Base-by-base conservation (phyloP, 2,888 invertebrate genomes). In the Tetranychus piercei region DNA sequence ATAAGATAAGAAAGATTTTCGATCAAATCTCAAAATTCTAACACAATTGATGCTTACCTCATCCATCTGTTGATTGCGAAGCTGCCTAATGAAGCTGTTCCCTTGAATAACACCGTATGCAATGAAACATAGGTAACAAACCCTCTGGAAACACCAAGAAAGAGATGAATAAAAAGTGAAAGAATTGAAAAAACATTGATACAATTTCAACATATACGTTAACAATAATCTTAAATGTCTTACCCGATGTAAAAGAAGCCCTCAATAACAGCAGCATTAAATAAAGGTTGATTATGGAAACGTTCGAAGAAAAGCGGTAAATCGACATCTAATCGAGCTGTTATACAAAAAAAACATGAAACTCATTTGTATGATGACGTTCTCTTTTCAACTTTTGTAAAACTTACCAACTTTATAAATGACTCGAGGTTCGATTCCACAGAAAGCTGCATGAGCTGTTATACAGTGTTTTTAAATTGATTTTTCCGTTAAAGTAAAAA, bases 241-340 rank as follows among this genome's bases (percentile, higher is more conserved):
- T 15, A 72, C 72, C 72, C 72, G 45, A 72, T 72, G 44, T 45
- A 72, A 20, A 72, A 72, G 45, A 72, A 72, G 20, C 44, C 72
- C 44, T 72, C 72, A 45, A 72, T 72, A 15, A 44, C 72, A 1
- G 45, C 45, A 20, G 45, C 72, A 72, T 72, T 72, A 43, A 72
- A 72, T 15, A 72, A 43, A 15, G 72, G 72, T n/a, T 72, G 72
- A 9, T 20, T 45, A 18, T 45, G 34, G 43, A 72, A 43, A 1
- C 22, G 45, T 20, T 72, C n/a, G 11, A 72, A 72, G 7, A 44
- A 44, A 6, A 23, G 20, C 8, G 44, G 43, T 23, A 72, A 43
- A 18, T 72, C 72, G 18, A 20, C 72, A 44, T 72, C 72, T 18
- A 72, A 45, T 23, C 72, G n/a, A 20, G 72, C 72, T 72, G 15